A percentile compares a stretch with the other conserved stretches of the same genome.
Conservation (phyloP, 2,888 invertebrate species). For the Leptopilina myrica region DNA sequence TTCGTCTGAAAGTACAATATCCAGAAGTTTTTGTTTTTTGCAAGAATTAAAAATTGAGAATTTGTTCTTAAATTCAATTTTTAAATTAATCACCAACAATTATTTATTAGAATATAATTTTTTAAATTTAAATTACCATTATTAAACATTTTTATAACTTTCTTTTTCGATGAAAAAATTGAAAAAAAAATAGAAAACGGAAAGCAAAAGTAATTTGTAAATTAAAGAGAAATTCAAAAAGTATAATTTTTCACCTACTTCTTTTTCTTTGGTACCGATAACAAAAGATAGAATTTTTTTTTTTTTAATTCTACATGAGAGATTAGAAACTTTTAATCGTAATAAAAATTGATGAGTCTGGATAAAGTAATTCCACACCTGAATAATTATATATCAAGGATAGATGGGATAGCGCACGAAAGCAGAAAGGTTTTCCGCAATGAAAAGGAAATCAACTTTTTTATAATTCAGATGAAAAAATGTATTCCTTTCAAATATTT, state of each 20-base stretch:
- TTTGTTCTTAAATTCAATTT: neutral
- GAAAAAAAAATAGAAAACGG: too few species aligned
- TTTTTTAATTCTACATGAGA: neutral
- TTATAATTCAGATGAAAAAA: neutral
- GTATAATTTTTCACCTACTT: neutral
- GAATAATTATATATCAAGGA: slow-evolving; percentile 17
- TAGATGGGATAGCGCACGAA: slow-evolving; percentile 13
- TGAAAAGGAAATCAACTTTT: neutral
- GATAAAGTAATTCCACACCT: slow-evolving; percentile 22
- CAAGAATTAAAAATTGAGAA: too few species aligned
- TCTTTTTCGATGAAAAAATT: too few species aligned
- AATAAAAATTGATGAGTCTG: slow-evolving; percentile 12
- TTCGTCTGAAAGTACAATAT: neutral
- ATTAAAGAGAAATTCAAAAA: too few species aligned
- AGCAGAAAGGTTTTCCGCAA: slow-evolving; percentile 11
- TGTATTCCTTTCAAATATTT: neutral
- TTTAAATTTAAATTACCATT: too few species aligned
- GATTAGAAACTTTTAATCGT: neutral
- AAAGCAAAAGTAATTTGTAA: neutral
- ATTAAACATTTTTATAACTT: too few species aligned
- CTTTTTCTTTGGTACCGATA: too few species aligned
- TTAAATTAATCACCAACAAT: too few species aligned
- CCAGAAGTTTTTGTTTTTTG: neutral
- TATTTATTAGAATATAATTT: too few species aligned
- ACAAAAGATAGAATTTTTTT: neutral